Base-by-base conservation (phyloP, 2,888 invertebrate species). In the Lobophora halterata region DNA sequence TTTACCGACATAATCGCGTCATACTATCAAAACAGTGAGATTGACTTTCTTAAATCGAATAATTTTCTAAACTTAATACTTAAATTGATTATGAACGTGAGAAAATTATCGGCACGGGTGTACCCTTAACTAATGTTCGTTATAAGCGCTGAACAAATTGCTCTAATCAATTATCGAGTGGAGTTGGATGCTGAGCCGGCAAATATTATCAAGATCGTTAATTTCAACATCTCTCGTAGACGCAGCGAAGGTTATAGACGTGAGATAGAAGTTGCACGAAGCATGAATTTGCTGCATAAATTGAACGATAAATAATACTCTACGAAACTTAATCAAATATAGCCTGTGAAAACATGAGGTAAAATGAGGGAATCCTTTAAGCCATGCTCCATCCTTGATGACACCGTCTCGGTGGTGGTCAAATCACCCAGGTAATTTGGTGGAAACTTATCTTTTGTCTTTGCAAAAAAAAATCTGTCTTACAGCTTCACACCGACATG, bases 161-260 rank as follows among this genome's bases (percentile, higher is more conserved):
- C 72, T 70, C 79, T 79, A 71, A 87, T 86, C 82, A 85, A 85
- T 86, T 77, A 79, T 48, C 72, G 59, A 69, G 75, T 66, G 63
- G 75, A 70, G 77, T 72, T 71, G 73, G 75, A 73, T 73, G 71
- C 71, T 73, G 77, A 82, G 78, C 80, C 80, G 79, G 70, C 85
- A 87, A 86, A 85, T 83, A 86, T 86, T 83, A 85, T 86, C 80
- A 77, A 81, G 82, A 82, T 83, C 82, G 83, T 85, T 85, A 81
- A 79, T 83, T 81, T 78, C 76, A 70, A 80, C 79, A 79, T 81
- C 79, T 79, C 70, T 71, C 55, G 58, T 63, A 65, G 67, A 63
- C 64, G 32, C 14, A 16, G 46, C 29, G 28, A 24, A 39, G 28
- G 65, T 55, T 50, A 30, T 31, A 50, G 60, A 61, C 63, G 73